These are phyloP conservation scores for Paralinhomoeus sp. DNA, from an alignment of 2,888 invertebrate genomes.

Conservation along the genomic window DNA sequence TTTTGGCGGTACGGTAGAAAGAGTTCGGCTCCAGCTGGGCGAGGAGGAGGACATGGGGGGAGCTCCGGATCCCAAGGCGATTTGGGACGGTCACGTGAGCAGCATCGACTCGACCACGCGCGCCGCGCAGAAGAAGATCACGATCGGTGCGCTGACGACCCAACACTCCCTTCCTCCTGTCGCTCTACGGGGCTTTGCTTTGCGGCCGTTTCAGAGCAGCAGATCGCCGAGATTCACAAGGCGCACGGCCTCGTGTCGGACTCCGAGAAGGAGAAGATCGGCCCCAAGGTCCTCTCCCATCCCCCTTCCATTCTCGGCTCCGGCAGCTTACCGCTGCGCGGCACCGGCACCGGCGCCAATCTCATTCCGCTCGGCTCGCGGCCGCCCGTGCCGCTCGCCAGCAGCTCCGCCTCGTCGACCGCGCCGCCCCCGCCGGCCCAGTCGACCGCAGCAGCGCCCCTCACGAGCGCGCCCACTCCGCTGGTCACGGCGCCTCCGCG, in stretches of 20 bases:
- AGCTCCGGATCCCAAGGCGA: slow-evolving; percentile 37
- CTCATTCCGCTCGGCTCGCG: not conserved
- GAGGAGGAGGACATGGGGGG: slow-evolving; percentile 25
- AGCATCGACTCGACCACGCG: slow-evolving; percentile 46
- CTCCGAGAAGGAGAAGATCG: slow-evolving; percentile 88
- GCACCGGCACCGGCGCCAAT: not conserved
- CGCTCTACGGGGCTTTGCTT: too few relatives aligned
- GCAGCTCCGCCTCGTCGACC: slow-evolving; percentile 9
- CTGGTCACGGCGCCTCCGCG: not conserved
- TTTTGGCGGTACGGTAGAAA: not conserved
- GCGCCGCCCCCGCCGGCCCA: slow-evolving; percentile 7
- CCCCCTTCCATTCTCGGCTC: too few relatives aligned
- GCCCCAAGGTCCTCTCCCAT: too few relatives aligned
- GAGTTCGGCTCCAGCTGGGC: not conserved
- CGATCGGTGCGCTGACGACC: too few relatives aligned
- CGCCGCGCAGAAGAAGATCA: slow-evolving; percentile 13
- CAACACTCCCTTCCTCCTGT: too few relatives aligned
- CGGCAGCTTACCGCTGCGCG: too few relatives aligned
- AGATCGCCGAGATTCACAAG: slow-evolving; percentile 14
- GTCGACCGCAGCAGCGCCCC: slow-evolving; percentile 2
- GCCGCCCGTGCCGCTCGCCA: not conserved
- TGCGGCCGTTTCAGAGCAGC: too few relatives aligned
- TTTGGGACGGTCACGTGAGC: slow-evolving; percentile 94
- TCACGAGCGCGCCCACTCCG: slow-evolving; percentile 19
- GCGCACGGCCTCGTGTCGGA: slow-evolving; percentile 44